phyloP scores from a whole-genome alignment of 2,113 vertebrate species.

The Alligator sinensis region DNA sequence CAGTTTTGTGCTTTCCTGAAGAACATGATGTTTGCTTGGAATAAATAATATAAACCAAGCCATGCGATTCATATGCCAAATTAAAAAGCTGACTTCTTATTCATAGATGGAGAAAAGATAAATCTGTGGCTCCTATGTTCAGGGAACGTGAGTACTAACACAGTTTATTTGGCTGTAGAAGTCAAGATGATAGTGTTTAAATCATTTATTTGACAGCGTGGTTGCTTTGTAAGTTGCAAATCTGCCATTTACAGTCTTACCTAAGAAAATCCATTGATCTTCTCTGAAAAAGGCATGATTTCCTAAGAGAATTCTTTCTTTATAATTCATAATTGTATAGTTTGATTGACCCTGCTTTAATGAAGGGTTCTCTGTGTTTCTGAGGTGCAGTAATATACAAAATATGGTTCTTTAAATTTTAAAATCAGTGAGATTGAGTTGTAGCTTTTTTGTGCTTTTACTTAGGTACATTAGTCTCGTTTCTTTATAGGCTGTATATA shows the following conservation, averaged over 20 bases:
- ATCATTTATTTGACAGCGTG: constrained; percentile 7
- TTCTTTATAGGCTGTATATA: not conserved
- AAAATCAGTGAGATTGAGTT: not conserved
- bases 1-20: not conserved
- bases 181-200: constrained; percentile 17
- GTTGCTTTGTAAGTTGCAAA: not conserved
- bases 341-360: constrained; percentile 3
- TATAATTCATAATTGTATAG: not conserved
- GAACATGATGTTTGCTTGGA: constrained; percentile 1
- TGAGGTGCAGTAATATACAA: not conserved
- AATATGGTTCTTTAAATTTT: rapidly evolving
- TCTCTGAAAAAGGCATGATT: not conserved
- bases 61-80: not conserved
- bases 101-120: not conserved
- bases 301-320: constrained; percentile 18
- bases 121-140: not conserved
- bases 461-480: not conserved
- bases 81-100: constrained; percentile 2
- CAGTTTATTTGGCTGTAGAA: constrained; percentile 47
- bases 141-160: not conserved
- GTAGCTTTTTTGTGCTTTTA: not conserved
- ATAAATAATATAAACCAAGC: not conserved
- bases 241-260: not conserved
- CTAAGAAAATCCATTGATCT: constrained; percentile 10
- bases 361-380: not conserved